Evolutionary conservation across 1,140 invertebrate species (phyloP).

Genomic region (Zophobas morio): DNA sequence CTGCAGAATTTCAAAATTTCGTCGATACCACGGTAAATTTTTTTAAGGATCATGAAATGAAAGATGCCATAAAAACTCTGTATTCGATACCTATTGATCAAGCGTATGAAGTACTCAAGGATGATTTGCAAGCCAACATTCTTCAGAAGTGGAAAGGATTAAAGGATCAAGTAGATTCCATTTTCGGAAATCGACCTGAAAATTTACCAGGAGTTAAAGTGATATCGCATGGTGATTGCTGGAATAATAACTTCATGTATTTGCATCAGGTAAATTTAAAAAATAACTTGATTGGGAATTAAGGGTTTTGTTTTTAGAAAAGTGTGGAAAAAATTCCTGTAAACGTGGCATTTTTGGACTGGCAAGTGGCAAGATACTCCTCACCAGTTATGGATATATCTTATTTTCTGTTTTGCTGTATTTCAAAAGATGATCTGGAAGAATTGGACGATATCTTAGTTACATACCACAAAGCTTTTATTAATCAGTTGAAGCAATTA

Average conservation of each 20-base stretch:
- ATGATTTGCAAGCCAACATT: slow-evolving; percentile 24
- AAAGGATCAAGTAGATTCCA: slow-evolving; percentile 9
- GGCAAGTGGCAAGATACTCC: slow-evolving; percentile 71
- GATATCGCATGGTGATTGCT: slow-evolving; percentile 58
- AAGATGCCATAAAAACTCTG: too few species aligned
- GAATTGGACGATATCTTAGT: slow-evolving; percentile 69
- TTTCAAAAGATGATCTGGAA: slow-evolving; percentile 68
- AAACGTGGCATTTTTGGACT: slow-evolving; percentile 68
- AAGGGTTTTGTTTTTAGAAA: slow-evolving; percentile 37
- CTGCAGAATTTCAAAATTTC: slow-evolving; percentile 54
- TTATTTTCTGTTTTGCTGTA: slow-evolving; percentile 72
- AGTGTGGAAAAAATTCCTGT: slow-evolving; percentile 9
- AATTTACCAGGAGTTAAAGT: slow-evolving; percentile 42
- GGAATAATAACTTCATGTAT: slow-evolving; percentile 61
- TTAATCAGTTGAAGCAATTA: slow-evolving; percentile 64
- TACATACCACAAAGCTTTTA: slow-evolving; percentile 71
- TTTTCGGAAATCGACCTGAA: background rate
- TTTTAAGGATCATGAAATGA: background rate
- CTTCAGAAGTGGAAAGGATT: slow-evolving; percentile 44
- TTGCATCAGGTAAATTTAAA: slow-evolving; percentile 50
- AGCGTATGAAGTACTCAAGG: slow-evolving; percentile 35
- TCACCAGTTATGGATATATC: slow-evolving; percentile 73
- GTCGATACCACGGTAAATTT: slow-evolving; percentile 27
- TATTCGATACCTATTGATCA: slow-evolving; percentile 36
- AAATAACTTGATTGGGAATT: slow-evolving; percentile 22